These are phyloP conservation scores for Heteromyza rotundicornis DNA, from an alignment of 2,888 invertebrate species.

Conservation along the genomic window DNA sequence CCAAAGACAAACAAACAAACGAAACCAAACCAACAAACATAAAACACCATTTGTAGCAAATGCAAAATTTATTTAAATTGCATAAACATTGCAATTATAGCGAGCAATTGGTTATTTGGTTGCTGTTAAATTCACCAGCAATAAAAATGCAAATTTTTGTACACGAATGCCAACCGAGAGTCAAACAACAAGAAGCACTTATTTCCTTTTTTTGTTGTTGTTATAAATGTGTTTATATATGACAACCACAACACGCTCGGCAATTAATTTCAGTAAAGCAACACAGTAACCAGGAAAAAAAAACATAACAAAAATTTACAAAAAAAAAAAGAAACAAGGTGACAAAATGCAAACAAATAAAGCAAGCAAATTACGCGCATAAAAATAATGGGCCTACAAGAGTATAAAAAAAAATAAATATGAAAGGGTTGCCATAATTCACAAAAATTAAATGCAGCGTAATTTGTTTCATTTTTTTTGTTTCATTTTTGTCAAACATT, in stretches of 20 bases:
- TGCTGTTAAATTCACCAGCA: not conserved
- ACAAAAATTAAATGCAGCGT: not conserved
- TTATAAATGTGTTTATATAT: no score
- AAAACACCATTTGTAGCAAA: not conserved
- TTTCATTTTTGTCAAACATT: not conserved
- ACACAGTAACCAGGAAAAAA: no score
- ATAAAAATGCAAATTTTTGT: not conserved
- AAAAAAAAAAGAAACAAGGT: no score
- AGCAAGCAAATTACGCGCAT: not conserved
- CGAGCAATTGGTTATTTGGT: no score
- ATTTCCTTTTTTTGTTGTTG: no score
- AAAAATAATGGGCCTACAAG: not conserved
- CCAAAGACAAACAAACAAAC: no score
- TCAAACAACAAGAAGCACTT: not conserved
- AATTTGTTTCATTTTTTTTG: no score
- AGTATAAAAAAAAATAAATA: no score
- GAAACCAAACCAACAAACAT: no score
- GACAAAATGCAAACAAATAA: not conserved
- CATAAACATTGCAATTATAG: not conserved
- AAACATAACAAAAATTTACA: no score
- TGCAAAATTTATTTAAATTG: slow-evolving; percentile 2
- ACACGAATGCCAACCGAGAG: not conserved
- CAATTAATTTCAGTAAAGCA: slow-evolving; percentile 14
- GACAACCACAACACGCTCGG: slow-evolving; percentile 21
- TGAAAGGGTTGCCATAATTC: not conserved